These are phyloP conservation scores for Thera obeliscata DNA, from an alignment of 2,888 invertebrate species.

Conservation along the genomic window DNA sequence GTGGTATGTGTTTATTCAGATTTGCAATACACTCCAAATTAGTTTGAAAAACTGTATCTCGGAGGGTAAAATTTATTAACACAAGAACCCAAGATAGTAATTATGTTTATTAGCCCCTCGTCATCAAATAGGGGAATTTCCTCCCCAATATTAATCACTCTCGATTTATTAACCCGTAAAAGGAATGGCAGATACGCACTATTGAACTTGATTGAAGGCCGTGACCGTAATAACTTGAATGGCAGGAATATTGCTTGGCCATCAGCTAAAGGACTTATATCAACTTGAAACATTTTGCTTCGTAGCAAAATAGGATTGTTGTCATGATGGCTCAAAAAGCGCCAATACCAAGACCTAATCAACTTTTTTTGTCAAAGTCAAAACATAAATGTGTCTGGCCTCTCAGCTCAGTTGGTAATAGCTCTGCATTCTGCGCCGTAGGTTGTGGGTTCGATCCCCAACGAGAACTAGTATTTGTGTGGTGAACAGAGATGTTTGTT, in stretches of 20 bases:
- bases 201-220: conserved; percentile 20
- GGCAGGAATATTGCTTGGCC: conserved; percentile 9
- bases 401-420: too few species aligned
- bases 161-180: conserved; percentile 17
- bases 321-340: not conserved
- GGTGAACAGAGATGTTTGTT: too few species aligned
- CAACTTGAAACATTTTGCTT: not conserved
- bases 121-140: conserved; percentile 9
- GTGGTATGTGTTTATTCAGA: too few species aligned
- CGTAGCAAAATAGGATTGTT: not conserved
- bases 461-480: too few species aligned
- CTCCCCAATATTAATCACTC: conserved; percentile 25
- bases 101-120: conserved; percentile 1
- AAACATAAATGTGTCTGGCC: too few species aligned
- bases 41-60: too few species aligned
- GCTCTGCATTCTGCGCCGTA: too few species aligned
- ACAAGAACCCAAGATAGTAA: not conserved
- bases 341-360: too few species aligned
- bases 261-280: conserved; percentile 1
- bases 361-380: too few species aligned
- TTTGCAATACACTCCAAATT: too few species aligned
- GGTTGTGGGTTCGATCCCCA: too few species aligned
- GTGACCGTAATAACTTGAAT: conserved; percentile 20
- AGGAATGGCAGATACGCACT: conserved; percentile 16
- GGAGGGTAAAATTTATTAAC: too few species aligned